Percentiles rank a stretch among this genome's conserved stretches.
phyloP scores from a whole-genome alignment of 2,888 invertebrate genomes.

The Diplazon laetatorius region DNA sequence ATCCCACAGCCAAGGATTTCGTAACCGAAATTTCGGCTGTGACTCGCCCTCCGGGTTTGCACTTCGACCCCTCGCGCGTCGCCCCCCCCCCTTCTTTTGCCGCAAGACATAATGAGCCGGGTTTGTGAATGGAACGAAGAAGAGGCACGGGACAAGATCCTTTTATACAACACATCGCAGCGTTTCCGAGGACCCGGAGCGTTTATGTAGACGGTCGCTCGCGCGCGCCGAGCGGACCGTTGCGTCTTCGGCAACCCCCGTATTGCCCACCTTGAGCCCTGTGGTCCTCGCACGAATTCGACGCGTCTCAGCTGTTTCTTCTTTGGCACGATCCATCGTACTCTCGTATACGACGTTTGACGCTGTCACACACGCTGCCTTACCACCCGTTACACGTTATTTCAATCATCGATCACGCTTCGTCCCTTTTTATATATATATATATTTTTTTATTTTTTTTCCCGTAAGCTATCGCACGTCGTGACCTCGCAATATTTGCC shows the following conservation, averaged over 20 bases:
- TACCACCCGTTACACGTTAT: slow-evolving; percentile 14
- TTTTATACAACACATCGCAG: slow-evolving; percentile 71
- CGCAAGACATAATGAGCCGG: slow-evolving; percentile 62
- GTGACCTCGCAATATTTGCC: not conserved
- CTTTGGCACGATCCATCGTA: slow-evolving; percentile 42
- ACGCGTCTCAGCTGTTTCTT: slow-evolving; percentile 79
- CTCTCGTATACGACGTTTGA: slow-evolving; percentile 43
- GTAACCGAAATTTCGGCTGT: slow-evolving; percentile 76
- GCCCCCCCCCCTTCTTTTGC: slow-evolving; percentile 26
- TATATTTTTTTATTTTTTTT: slow-evolving; percentile 8
- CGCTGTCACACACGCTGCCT: slow-evolving; percentile 34
- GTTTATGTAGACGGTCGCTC: no score
- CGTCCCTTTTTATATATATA: not conserved
- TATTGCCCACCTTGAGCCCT: slow-evolving; percentile 73
- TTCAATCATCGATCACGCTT: slow-evolving; percentile 11
- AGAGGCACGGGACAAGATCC: slow-evolving; percentile 79
- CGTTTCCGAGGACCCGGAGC: slow-evolving; percentile 52
- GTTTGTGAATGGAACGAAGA: slow-evolving; percentile 74
- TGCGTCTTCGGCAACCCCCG: slow-evolving; percentile 52
- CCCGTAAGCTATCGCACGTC: not conserved
- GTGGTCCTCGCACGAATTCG: slow-evolving; percentile 72
- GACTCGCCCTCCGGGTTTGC: slow-evolving; percentile 53
- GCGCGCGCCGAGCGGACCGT: slow-evolving; percentile 55
- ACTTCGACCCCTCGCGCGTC: slow-evolving; percentile 28
- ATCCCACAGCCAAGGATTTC: slow-evolving; percentile 24